phyloP scores from a whole-genome alignment of 2,888 invertebrate genomes.

The Caenorhabditis doughertyi region DNA sequence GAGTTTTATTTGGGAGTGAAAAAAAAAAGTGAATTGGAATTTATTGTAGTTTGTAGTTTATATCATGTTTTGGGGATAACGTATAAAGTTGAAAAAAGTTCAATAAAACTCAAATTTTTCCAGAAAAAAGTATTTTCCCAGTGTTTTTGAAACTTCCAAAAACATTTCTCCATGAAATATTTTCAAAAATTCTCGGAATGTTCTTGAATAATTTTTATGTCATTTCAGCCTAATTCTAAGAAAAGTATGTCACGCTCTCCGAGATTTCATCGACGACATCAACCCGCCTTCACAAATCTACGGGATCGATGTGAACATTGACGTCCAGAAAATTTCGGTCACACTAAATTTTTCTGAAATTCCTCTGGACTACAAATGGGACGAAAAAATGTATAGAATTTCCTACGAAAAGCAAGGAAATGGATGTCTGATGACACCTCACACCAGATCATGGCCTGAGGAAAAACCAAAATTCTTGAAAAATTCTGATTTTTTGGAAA shows the following conservation, averaged over 20 bases:
- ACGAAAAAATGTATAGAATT: neutral
- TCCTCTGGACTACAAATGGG: neutral
- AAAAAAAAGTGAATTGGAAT: no score
- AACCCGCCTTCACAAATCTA: neutral
- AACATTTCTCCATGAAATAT: no score
- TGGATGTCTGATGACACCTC: neutral
- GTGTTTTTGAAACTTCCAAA: no score
- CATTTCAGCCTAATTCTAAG: conserved; percentile 11
- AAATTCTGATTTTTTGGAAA: neutral
- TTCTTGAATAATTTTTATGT: no score
- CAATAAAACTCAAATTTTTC: no score
- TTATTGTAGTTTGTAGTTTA: no score
- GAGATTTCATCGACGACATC: neutral
- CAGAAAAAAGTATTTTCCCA: no score
- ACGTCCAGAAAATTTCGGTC: neutral
- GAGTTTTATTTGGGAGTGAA: no score
- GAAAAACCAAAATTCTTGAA: neutral
- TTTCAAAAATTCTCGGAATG: no score
- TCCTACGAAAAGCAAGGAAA: neutral
- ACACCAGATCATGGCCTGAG: neutral
- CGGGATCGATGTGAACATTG: neutral
- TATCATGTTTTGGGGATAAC: no score
- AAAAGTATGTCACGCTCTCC: neutral
- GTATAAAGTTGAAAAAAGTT: no score
- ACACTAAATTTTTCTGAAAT: neutral